Evolutionary conservation across 2,888 invertebrate genomes (phyloP).

Genomic region (Taphrorychus bicolor): DNA sequence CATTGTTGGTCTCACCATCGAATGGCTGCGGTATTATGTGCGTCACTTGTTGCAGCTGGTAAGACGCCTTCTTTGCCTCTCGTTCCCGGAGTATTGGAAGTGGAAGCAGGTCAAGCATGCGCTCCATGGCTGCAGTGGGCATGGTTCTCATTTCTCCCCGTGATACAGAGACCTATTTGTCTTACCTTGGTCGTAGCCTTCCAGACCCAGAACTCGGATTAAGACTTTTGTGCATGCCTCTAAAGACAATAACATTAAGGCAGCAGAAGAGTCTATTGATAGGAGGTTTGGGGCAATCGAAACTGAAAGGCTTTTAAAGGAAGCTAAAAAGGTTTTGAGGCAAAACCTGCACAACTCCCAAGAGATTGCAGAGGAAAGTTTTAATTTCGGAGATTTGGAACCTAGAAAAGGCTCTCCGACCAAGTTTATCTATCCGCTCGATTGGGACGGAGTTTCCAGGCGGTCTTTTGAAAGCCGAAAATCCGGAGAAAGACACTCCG

Average conservation of each 20-base stretch:
- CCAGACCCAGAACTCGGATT: conserved; percentile 68
- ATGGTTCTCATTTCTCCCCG: conserved; percentile 57
- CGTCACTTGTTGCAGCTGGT: too few relatives aligned
- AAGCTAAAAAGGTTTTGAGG: conserved; percentile 47
- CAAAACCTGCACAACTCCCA: conserved; percentile 50
- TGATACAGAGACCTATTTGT: too few relatives aligned
- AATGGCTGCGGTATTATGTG: too few relatives aligned
- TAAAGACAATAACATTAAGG: conserved; percentile 49
- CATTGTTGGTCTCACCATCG: too few relatives aligned
- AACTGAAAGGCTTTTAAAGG: conserved; percentile 52
- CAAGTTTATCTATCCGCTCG: conserved; percentile 56
- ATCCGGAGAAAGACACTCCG: conserved; percentile 30
- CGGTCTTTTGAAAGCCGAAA: conserved; percentile 39
- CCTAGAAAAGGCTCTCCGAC: conserved; percentile 51
- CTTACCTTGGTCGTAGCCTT: conserved; percentile 58
- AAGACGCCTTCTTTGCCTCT: too few relatives aligned
- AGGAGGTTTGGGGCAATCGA: conserved; percentile 61
- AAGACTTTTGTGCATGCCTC: conserved; percentile 63
- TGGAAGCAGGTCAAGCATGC: conserved; percentile 8
- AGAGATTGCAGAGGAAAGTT: conserved; percentile 45
- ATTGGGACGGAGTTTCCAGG: conserved; percentile 56
- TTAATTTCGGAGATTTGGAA: conserved; percentile 53
- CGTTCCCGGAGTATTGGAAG: too few relatives aligned
- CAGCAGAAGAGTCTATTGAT: conserved; percentile 59
- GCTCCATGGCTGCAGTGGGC: conserved; percentile 68